Evolutionary conservation across 2,888 invertebrate species (phyloP).

Genomic region (Lamellibrachia satsuma): DNA sequence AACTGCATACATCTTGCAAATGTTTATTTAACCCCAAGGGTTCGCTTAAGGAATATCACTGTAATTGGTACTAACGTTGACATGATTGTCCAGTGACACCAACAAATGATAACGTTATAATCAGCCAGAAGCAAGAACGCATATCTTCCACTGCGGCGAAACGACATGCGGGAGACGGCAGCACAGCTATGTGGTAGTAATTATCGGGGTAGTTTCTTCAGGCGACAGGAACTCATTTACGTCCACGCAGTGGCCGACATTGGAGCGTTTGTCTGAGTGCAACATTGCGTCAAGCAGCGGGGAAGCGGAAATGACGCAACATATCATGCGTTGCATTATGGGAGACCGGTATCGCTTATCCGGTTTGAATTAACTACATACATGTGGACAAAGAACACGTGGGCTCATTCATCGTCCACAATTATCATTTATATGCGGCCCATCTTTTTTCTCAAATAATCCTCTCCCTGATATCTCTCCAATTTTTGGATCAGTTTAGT

Average conservation of each 20-base stretch:
- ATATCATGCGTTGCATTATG: neutral
- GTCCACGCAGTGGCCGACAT: neutral
- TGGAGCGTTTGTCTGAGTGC: neutral
- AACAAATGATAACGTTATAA: neutral
- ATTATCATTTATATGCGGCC: too few relatives aligned
- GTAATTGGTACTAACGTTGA: neutral
- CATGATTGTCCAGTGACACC: neutral
- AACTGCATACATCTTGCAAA: too few relatives aligned
- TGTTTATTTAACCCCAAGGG: too few relatives aligned
- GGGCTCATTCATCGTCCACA: too few relatives aligned
- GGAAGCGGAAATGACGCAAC: constrained; percentile 1
- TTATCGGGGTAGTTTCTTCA: neutral
- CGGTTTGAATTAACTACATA: too few relatives aligned
- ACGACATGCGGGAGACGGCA: neutral
- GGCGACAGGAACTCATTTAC: too few relatives aligned
- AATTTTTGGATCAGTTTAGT: too few relatives aligned
- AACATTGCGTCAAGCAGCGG: neutral
- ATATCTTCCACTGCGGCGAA: neutral
- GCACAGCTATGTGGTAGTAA: neutral
- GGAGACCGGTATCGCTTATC: neutral
- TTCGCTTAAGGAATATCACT: neutral
- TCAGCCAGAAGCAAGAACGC: neutral
- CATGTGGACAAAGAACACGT: too few relatives aligned
- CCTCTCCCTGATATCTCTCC: too few relatives aligned
- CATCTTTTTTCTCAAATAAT: too few relatives aligned